phyloP scores from a whole-genome alignment of 1,140 invertebrate genomes.

The Procambarus clarkii region DNA sequence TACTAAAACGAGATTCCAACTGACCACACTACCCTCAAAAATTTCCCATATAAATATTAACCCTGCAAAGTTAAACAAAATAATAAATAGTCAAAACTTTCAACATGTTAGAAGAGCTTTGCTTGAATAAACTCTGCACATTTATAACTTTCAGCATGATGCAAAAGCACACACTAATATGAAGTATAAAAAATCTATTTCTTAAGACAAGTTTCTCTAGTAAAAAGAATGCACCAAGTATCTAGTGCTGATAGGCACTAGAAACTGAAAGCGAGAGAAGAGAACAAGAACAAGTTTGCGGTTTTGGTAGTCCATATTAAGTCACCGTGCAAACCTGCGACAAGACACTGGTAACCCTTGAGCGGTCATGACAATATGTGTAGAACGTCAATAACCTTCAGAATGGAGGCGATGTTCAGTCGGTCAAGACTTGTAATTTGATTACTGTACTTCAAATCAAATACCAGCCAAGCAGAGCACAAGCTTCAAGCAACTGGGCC shows the following conservation, averaged over 20 bases:
- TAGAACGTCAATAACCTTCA: background rate
- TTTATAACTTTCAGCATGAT: background rate
- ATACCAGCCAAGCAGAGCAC: background rate
- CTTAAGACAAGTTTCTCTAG: background rate
- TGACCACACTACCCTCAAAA: slow-evolving; percentile 23
- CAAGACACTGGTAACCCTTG: background rate
- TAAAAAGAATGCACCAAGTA: background rate
- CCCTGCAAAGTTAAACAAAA: background rate
- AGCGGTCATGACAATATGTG: background rate
- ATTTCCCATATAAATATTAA: slow-evolving; percentile 30
- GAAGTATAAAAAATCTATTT: background rate
- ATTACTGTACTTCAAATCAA: background rate
- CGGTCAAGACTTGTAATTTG: background rate
- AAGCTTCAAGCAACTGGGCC: background rate
- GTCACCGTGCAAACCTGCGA: background rate
- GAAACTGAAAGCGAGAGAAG: background rate
- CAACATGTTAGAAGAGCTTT: background rate
- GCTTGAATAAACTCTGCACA: background rate
- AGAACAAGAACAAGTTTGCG: too few relatives aligned
- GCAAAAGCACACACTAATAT: background rate
- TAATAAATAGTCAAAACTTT: slow-evolving; percentile 19
- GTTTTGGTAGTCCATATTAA: background rate
- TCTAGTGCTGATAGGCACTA: background rate
- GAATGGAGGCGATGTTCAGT: background rate
- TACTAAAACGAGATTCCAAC: slow-evolving; percentile 19